Percentiles rank a stretch among this genome's conserved stretches.
phyloP scores from a whole-genome alignment of 53 echinoderm and acorn worm species.

The Holothuria leucospilota region DNA sequence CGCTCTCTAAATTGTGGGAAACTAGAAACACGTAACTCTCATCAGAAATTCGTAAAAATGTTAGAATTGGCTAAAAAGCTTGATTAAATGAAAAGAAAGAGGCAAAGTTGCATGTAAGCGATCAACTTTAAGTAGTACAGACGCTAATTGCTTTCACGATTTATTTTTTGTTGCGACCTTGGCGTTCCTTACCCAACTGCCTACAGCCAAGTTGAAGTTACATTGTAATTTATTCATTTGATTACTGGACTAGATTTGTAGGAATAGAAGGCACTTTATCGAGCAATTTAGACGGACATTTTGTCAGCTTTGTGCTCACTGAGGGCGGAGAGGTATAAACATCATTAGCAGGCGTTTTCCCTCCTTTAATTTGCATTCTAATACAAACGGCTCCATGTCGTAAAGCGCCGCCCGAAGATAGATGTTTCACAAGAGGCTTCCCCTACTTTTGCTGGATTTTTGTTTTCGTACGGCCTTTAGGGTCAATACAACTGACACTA shows the following conservation, averaged over 20 bases:
- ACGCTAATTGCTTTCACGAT: conserved; percentile 47
- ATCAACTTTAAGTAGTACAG: conserved; percentile 40
- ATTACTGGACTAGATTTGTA: conserved; percentile 42
- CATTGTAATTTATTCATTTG: conserved; percentile 51
- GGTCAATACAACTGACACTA: neutral
- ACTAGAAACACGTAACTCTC: conserved; percentile 38
- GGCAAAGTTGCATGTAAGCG: conserved; percentile 40
- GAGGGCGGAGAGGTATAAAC: conserved; percentile 29
- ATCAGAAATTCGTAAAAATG: neutral
- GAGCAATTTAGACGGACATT: conserved; percentile 36
- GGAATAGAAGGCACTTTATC: conserved; percentile 26
- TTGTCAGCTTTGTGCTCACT: conserved; percentile 30
- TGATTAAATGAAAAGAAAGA: conserved; percentile 34
- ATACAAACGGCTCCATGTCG: conserved; percentile 27
- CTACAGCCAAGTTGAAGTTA: conserved; percentile 5
- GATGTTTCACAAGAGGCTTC: conserved; percentile 27
- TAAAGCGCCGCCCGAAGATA: conserved; percentile 35
- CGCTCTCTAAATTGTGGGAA: conserved; percentile 6
- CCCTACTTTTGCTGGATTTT: conserved; percentile 19
- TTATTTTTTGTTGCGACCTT: conserved; percentile 33
- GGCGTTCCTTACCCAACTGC: conserved; percentile 10
- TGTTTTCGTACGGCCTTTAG: neutral
- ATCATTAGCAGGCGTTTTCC: conserved; percentile 38
- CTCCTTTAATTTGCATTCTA: conserved; percentile 28
- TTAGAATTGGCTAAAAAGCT: conserved; percentile 50